A percentile compares a stretch with the other conserved stretches of the same genome.
Conservation (phyloP, 2,888 invertebrate genomes). For the Harmothoe impar region DNA sequence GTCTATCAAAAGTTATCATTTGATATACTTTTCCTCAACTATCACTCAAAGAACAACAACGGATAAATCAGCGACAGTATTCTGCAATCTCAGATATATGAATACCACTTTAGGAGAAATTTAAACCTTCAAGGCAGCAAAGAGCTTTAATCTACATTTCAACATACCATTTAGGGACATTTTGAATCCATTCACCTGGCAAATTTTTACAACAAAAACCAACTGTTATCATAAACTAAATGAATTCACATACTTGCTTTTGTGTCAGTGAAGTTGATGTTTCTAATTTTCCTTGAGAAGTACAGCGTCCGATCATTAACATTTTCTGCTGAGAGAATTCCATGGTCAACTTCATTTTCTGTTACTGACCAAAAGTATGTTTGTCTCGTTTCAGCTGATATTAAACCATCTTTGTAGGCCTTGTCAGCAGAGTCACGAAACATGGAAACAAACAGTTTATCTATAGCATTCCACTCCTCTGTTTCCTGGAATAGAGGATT, state of each 20-base stretch:
- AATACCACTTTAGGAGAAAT: no score
- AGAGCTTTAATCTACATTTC: no score
- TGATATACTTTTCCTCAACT: no score
- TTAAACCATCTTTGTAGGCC: slow-evolving; percentile 68
- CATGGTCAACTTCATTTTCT: slow-evolving; percentile 63
- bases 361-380: slow-evolving; percentile 61
- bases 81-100: no score
- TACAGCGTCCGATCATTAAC: slow-evolving; percentile 71
- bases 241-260: slow-evolving; percentile 73
- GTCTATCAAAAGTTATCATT: no score
- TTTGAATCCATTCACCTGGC: no score
- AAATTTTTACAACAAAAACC: no score
- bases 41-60: no score
- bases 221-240: no score
- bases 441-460: slow-evolving; percentile 71
- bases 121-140: no score
- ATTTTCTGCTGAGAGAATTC: slow-evolving; percentile 63
- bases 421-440: slow-evolving; percentile 72
- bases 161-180: no score
- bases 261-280: slow-evolving; percentile 72
- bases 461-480: slow-evolving; percentile 74
- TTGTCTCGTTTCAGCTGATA: slow-evolving; percentile 20
- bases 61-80: no score
- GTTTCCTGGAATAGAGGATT: slow-evolving; percentile 68
- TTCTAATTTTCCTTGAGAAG: slow-evolving; percentile 72